phyloP scores from a whole-genome alignment of 2,797 vertebrate genomes.

The Pseudocheirus occidentalis region DNA sequence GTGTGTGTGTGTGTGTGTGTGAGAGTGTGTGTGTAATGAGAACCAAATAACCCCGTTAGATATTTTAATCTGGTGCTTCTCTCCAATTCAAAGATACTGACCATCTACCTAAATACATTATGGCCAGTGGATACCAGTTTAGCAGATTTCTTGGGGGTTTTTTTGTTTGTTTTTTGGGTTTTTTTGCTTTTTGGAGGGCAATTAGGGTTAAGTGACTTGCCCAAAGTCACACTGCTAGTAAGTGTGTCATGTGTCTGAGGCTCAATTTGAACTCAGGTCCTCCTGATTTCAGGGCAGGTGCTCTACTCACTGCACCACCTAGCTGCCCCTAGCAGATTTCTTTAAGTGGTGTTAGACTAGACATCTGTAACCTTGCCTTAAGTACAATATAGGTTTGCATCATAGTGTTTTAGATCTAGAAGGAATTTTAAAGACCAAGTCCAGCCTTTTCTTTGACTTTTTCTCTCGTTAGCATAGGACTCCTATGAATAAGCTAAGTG shows the following conservation, averaged over 20 bases:
- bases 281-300: too few relatives aligned
- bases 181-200: too few relatives aligned
- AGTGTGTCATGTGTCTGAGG: too few relatives aligned
- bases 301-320: too few relatives aligned
- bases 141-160: neutral
- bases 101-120: neutral
- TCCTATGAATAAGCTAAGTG: neutral
- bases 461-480: neutral
- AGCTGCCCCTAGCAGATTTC: too few relatives aligned
- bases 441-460: neutral
- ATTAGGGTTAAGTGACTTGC: too few relatives aligned
- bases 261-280: too few relatives aligned
- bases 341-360: neutral
- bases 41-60: neutral
- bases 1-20: neutral
- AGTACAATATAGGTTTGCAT: neutral
- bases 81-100: neutral
- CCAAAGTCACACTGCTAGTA: too few relatives aligned
- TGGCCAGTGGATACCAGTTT: neutral
- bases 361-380: neutral
- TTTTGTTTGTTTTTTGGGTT: too few relatives aligned
- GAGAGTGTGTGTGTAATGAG: neutral
- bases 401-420: neutral
- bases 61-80: neutral
- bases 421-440: neutral